These are phyloP conservation scores for Macrophya annulata DNA, from an alignment of 2,888 invertebrate species.

Conservation along the genomic window DNA sequence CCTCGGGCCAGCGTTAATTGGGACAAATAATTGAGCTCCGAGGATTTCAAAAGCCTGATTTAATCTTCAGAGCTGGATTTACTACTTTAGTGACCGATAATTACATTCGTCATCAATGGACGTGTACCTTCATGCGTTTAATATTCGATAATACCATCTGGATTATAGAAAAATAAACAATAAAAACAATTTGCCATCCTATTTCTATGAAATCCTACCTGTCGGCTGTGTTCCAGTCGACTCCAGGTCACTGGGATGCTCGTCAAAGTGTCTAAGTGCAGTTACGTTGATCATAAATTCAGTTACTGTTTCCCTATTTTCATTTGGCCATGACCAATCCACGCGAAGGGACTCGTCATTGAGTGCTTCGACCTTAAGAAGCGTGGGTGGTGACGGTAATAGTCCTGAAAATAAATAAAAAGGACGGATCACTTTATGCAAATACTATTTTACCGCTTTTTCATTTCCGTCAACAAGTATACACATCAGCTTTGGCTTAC, in stretches of 20 bases:
- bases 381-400: constrained; percentile 88
- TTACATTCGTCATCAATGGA: constrained; percentile 15
- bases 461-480: neutral
- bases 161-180: neutral
- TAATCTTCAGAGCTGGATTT: constrained; percentile 18
- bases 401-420: constrained; percentile 81
- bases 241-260: constrained; percentile 79
- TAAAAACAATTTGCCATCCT: neutral
- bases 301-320: constrained; percentile 84
- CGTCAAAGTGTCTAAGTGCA: constrained; percentile 86
- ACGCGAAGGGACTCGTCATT: constrained; percentile 88
- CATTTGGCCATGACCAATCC: constrained; percentile 86
- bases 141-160: neutral
- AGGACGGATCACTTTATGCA: constrained; percentile 38
- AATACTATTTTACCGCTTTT: constrained; percentile 11
- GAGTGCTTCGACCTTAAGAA: constrained; percentile 87
- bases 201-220: constrained; percentile 66
- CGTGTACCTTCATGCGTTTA: constrained; percentile 2
- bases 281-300: constrained; percentile 89
- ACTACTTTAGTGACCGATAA: constrained; percentile 31
- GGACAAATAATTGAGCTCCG: constrained; percentile 43
- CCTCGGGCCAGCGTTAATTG: constrained; percentile 43
- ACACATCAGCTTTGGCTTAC: constrained; percentile 74
- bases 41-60: constrained; percentile 45
- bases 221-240: constrained; percentile 49